phyloP scores from a whole-genome alignment of 2,888 invertebrate genomes.

The Alentia gelatinosa region DNA sequence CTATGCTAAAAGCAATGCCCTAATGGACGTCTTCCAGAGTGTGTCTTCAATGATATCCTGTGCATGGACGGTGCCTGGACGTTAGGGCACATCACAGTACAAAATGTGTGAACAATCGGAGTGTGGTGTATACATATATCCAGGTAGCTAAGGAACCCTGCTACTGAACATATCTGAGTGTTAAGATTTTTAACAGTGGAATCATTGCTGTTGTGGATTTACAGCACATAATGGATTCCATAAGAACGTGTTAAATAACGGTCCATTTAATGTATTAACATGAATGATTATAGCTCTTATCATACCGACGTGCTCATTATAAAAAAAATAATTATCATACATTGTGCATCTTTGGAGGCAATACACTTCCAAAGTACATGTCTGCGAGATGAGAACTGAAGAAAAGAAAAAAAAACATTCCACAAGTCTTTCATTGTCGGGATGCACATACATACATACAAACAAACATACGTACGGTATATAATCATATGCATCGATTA shows the following conservation, averaged over 20 bases:
- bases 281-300: neutral
- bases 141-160: too few relatives aligned
- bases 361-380: neutral
- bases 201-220: too few relatives aligned
- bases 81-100: too few relatives aligned
- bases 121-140: too few relatives aligned
- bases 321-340: neutral
- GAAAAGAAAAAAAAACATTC: neutral
- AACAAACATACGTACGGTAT: neutral
- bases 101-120: too few relatives aligned
- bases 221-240: neutral
- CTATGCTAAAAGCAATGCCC: neutral
- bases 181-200: too few relatives aligned
- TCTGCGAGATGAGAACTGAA: neutral
- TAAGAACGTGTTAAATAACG: neutral
- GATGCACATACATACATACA: neutral
- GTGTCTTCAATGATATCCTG: neutral
- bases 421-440: constrained; percentile 42
- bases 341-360: neutral
- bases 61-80: too few relatives aligned
- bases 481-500: too few relatives aligned
- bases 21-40: neutral
- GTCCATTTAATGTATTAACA: neutral
- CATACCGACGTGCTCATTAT: too few relatives aligned
- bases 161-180: too few relatives aligned